phyloP scores from a whole-genome alignment of 2,797 vertebrate species.

The Phataginus tricuspis region DNA sequence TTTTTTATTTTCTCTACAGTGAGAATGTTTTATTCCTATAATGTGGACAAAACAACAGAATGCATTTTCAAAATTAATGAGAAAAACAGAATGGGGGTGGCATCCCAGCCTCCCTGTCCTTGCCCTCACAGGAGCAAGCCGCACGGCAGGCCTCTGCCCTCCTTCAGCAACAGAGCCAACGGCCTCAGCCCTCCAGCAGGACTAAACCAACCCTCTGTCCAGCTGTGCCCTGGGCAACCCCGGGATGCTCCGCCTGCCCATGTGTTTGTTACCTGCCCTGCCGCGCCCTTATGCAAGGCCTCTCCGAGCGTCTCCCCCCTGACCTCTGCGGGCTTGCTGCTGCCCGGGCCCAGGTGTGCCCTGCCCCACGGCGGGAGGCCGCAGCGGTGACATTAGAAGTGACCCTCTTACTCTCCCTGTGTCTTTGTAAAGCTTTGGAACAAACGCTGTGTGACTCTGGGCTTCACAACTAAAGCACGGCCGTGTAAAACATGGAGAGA shows the following conservation, averaged over 20 bases:
- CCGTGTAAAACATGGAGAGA: fast-evolving
- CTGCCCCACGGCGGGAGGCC: not conserved
- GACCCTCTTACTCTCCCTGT: not conserved
- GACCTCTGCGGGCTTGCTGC: fast-evolving
- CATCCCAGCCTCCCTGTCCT: fast-evolving
- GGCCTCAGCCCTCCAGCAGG: not conserved
- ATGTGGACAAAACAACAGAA: not conserved
- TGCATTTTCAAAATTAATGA: no score
- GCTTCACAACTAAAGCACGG: fast-evolving
- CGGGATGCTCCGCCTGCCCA: fast-evolving
- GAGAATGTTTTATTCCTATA: not conserved
- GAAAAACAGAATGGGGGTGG: not conserved
- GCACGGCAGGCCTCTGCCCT: fast-evolving
- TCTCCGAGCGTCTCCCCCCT: not conserved
- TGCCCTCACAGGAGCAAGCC: fast-evolving
- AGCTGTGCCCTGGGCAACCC: fast-evolving
- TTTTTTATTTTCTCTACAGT: not conserved
- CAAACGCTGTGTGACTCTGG: fast-evolving
- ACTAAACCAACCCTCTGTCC: fast-evolving
- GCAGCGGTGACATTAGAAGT: fast-evolving
- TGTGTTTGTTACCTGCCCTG: fast-evolving
- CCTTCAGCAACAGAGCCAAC: fast-evolving
- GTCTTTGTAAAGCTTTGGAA: not conserved
- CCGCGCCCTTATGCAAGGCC: fast-evolving
- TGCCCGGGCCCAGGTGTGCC: not conserved